phyloP scores from a whole-genome alignment of 1,140 invertebrate genomes.

The Drosophila sturtevanti region DNA sequence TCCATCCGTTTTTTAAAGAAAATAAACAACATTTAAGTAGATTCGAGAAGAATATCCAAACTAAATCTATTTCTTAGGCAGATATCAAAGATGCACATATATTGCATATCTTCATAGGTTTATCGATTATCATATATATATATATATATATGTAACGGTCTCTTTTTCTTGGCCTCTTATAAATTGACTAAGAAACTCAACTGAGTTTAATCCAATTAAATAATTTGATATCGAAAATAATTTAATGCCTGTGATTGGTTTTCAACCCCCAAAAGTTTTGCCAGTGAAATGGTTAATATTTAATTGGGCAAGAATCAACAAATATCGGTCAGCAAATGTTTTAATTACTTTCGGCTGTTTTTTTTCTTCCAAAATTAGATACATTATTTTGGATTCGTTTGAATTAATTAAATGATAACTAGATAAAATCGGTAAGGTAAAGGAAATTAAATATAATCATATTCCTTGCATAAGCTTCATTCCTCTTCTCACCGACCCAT shows the following conservation, averaged over 20 bases:
- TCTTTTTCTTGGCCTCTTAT: too few relatives aligned
- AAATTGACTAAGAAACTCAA: too few relatives aligned
- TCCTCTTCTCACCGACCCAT: slow-evolving; percentile 12
- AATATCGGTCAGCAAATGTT: slow-evolving; percentile 3
- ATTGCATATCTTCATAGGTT: too few relatives aligned
- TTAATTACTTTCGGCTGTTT: slow-evolving; percentile 1
- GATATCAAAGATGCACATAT: too few relatives aligned
- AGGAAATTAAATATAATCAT: slow-evolving; percentile 67
- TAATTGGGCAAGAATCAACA: slow-evolving; percentile 10
- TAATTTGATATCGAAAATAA: background rate
- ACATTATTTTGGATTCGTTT: slow-evolving; percentile 48
- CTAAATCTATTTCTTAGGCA: too few relatives aligned
- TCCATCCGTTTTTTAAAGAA: too few relatives aligned
- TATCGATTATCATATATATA: too few relatives aligned
- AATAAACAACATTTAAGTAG: too few relatives aligned
- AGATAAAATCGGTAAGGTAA: slow-evolving; percentile 47
- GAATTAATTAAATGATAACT: slow-evolving; percentile 66
- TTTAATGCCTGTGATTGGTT: background rate
- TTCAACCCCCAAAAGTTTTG: background rate
- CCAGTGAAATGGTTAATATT: background rate
- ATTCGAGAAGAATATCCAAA: too few relatives aligned
- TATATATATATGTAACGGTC: too few relatives aligned
- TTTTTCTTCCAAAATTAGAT: slow-evolving; percentile 22
- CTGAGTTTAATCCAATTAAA: too few relatives aligned
- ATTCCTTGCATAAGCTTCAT: slow-evolving; percentile 21